Conservation (phyloP, 1,140 invertebrate genomes). For the roundworm (Caenorhabditis elegans) region WBcel235 BX284602.5:5710001-5710500, state of each 20-base stretch:
- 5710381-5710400: conserved; percentile 1
- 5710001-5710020: neutral
- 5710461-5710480: conserved; percentile 53
- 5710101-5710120: neutral
- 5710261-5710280: no score
- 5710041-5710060: conserved; percentile 23
- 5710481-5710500: conserved; percentile 55
- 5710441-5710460: conserved; percentile 49
- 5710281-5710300: no score
- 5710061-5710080: neutral
- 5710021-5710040: neutral
- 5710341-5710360: no score
- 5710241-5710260: neutral
- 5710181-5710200: conserved; percentile 41
- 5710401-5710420: conserved; percentile 37
- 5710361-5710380: neutral
- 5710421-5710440: conserved; percentile 46
- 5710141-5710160: conserved; percentile 43
- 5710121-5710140: conserved; percentile 27
- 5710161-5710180: conserved; percentile 49
- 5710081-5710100: neutral
- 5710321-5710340: no score
- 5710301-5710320: no score
- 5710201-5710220: conserved; percentile 37
- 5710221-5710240: conserved; percentile 38